Evolutionary conservation across 2,113 vertebrate genomes (phyloP).

Genomic region (Probosciger aterrimus): DNA sequence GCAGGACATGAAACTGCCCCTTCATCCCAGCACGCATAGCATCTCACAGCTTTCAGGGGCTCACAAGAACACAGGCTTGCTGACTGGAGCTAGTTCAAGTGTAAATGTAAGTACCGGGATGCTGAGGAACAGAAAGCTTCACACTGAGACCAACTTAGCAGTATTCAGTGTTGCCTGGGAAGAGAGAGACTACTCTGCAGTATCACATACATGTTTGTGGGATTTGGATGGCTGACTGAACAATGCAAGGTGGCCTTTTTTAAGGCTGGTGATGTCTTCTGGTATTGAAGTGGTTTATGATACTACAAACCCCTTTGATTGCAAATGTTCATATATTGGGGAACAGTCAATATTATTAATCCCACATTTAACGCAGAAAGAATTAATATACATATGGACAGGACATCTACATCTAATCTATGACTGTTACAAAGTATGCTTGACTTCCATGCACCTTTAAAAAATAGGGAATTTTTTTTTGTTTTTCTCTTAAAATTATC

Average conservation of each 20-base stretch:
- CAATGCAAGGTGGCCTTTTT: not conserved
- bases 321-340: not conserved
- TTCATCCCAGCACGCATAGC: not conserved
- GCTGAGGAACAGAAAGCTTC: not conserved
- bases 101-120: fast-evolving
- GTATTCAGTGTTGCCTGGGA: not conserved
- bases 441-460: not conserved
- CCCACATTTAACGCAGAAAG: not conserved
- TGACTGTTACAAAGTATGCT: not conserved
- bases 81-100: not conserved
- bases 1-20: not conserved
- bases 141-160: not conserved
- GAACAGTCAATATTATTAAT: not conserved
- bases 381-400: not conserved
- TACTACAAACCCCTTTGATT: not conserved
- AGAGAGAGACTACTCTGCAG: not conserved
- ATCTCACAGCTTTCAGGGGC: not conserved
- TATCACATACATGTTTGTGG: not conserved
- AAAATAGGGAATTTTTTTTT: not conserved
- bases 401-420: not conserved
- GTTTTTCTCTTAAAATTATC: not conserved
- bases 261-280: not conserved
- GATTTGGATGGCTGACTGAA: not conserved
- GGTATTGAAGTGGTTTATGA: not conserved
- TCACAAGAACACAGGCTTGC: not conserved